Evolutionary conservation across 2,888 invertebrate species (phyloP).

Genomic region (Pachycephus smyrnensis): DNA sequence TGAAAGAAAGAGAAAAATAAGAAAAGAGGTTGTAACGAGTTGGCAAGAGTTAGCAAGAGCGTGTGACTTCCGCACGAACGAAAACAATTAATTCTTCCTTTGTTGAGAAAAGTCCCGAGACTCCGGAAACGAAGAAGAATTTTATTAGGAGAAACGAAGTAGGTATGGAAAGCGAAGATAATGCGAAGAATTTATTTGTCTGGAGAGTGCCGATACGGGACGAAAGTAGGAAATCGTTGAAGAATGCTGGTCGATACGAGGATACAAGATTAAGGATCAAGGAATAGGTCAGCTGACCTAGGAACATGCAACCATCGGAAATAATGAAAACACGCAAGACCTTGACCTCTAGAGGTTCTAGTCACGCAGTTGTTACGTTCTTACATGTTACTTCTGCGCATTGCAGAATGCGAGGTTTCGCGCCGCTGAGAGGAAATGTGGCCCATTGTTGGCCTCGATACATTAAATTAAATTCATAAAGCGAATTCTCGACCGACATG

Average conservation of each 20-base stretch:
- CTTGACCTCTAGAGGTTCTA: no score
- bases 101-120: background rate
- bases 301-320: no score
- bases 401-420: no score
- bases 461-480: no score
- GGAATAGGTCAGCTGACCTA: background rate
- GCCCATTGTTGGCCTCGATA: no score
- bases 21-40: background rate
- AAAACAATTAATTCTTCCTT: background rate
- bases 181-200: constrained; percentile 36
- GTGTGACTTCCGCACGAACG: background rate
- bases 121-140: background rate
- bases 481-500: background rate
- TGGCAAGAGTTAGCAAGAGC: background rate
- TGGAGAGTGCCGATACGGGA: background rate
- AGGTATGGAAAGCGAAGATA: constrained; percentile 23
- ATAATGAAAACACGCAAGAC: no score
- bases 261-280: background rate
- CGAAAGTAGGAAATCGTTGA: background rate
- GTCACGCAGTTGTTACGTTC: background rate
- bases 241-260: background rate
- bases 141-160: background rate
- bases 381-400: background rate
- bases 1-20: background rate
- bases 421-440: no score